These are phyloP conservation scores for Manduca sexta DNA, from an alignment of 1,140 invertebrate genomes.

Conservation along the genomic window DNA sequence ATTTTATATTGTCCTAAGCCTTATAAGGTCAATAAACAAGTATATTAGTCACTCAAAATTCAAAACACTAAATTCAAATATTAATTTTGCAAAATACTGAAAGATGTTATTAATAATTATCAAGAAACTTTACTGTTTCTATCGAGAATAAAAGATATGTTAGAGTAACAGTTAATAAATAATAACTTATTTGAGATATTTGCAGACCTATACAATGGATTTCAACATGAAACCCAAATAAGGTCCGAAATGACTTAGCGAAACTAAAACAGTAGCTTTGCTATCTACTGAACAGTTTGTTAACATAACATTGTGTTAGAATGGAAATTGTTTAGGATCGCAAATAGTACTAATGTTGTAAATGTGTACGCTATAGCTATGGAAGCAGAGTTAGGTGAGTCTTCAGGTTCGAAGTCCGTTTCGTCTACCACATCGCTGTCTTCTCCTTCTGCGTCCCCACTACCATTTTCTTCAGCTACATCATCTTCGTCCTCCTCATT, in stretches of 20 bases:
- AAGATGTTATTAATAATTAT: too few species aligned
- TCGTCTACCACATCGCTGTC: conserved; percentile 4
- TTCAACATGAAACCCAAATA: conserved; percentile 27
- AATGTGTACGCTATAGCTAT: conserved; percentile 40
- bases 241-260: conserved; percentile 7
- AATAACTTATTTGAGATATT: neutral
- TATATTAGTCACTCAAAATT: too few species aligned
- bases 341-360: conserved; percentile 34
- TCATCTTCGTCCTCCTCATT: conserved; percentile 20
- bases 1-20: too few species aligned
- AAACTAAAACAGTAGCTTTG: conserved; percentile 14
- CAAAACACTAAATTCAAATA: too few species aligned
- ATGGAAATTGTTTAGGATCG: conserved; percentile 38
- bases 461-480: conserved; percentile 2
- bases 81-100: too few species aligned
- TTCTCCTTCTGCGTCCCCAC: conserved; percentile 8
- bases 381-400: conserved; percentile 33
- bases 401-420: conserved; percentile 9
- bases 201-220: conserved; percentile 17
- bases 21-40: too few species aligned
- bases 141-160: too few species aligned
- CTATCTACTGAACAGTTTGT: conserved; percentile 20
- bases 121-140: too few species aligned
- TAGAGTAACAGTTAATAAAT: neutral
- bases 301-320: conserved; percentile 31